Evolutionary conservation across 2,113 vertebrate genomes (phyloP).

Genomic region (Zosterops borbonicus): DNA sequence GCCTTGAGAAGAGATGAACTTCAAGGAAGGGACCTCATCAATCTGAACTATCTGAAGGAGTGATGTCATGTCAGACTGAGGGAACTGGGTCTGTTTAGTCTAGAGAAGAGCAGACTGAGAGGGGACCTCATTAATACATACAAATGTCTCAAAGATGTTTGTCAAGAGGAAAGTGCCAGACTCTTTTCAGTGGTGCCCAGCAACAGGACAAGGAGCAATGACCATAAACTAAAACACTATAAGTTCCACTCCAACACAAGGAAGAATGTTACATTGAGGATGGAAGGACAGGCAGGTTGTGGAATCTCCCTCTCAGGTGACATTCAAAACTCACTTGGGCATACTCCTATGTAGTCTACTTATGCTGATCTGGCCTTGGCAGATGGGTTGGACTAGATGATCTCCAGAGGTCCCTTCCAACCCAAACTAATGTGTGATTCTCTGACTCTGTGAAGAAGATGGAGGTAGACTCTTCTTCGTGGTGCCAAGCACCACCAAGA

Average conservation of each 20-base stretch:
- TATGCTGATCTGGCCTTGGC: accelerated
- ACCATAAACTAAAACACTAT: background rate
- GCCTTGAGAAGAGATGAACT: background rate
- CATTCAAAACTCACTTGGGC: background rate
- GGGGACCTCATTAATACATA: accelerated
- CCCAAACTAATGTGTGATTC: background rate
- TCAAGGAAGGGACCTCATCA: background rate
- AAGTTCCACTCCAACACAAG: background rate
- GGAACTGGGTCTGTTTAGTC: background rate
- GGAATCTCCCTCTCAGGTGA: background rate
- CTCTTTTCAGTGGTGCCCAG: background rate
- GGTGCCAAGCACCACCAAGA: background rate
- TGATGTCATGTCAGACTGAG: background rate
- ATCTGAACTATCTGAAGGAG: background rate
- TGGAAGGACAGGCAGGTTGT: background rate
- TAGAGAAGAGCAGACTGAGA: background rate
- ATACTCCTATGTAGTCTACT: background rate
- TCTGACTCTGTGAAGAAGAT: background rate
- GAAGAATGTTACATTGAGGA: background rate
- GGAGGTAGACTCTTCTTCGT: background rate
- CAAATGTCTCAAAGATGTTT: background rate
- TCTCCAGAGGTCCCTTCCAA: background rate
- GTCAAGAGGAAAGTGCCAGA: background rate
- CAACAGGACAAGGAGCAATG: background rate
- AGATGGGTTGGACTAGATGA: background rate